Evolutionary conservation across 2,888 invertebrate genomes (phyloP), one percentile per base, ranked within the genome.

Genomic region (Nomada fucata): DNA sequence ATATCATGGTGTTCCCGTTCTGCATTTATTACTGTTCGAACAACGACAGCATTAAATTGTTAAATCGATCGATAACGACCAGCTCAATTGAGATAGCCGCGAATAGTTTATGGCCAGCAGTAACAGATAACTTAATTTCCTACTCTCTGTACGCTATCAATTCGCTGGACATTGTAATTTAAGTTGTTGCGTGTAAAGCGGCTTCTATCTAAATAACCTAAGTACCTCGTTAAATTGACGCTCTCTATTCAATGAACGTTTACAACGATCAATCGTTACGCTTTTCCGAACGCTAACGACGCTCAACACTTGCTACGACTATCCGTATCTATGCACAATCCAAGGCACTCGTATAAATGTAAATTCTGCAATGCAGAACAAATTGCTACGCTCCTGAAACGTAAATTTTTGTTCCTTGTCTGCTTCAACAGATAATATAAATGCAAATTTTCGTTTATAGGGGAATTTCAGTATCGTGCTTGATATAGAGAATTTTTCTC

Each of bases 81-180:
- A 36, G 79, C 59, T 64, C 57, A 64, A 73, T 79, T 64, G 61
- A 79, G 61, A 78, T 68, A 80, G 57, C 68, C 68, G 68, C 44
- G 68, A 68, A 78, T 57, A 61, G 63, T 67, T 72, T 80, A 71
- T 65, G 26, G 36, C 42, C 13, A 20, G 15, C 11, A 61, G 59
- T 67, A 77, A 77, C 36, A 65, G 81, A 76, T 81, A 81, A 81
- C 73, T 83, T 83, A 81, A 83, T 83, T 81, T 70, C 82, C 65
- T 74, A 70, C 44, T 67, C 52, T 52, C n/a, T 29, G 47, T 50
- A 44, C 70, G 36, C 64, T 69, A 69, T 65, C 61, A 52, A 55
- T 80, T 75, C 47, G 15, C 55, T 42, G 47, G 59, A 80, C 63
- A 64, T 61, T 76, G 75, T 64, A 71, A 80, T 75, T 82, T 68